Base-by-base conservation (phyloP, 2,797 vertebrate species). In the Phalanger gymnotis region DNA sequence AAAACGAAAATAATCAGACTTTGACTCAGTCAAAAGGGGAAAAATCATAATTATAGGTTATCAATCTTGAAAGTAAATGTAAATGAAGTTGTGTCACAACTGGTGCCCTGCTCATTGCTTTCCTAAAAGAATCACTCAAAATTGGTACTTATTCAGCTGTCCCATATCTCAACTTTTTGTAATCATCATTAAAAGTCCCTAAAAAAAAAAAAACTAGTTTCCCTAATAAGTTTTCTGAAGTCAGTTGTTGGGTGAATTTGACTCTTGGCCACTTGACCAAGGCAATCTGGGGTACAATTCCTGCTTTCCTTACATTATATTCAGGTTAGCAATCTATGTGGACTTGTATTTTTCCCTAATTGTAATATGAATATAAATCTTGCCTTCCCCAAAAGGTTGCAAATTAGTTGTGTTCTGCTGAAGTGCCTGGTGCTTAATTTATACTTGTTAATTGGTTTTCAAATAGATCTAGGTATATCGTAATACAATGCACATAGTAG, bases 11-110 rank as follows among this genome's bases (percentile, higher is more conserved):
- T 2, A 96, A 31, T 91, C 30, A 92, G 25, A 52, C 47, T 56
- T 73, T 31, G 0, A 95, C 12, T 95, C 90, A 31, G 30, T 91
- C 53, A 92, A 93, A 16, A 54, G 14, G 94, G 27, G 10, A 52
- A 87, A 81, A 27, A 40, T 52, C 34, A 34, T 2, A 87, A 10
- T 28, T n/a, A 19, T 51, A 91, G 30, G 52, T 51, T 92, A 90
- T 58, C 81, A 92, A 91, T 96, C 91, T 28, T n/a, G 90, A 95
- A 87, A 93, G 90, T 92, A 91, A 94, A 90, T 54, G n/a, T 56
- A 19, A 31, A 13, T 25, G 61, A 51, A 90, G 53, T 93, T 53
- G 12, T 51, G 53, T 58, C 40, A 47, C 54, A 73, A 93, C 47
- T 10, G 30, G 54, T 73, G 92, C 47, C 16, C 61, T 27, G 57